Conservation (phyloP, 2,888 invertebrate genomes). For the Saturnia pavonia region DNA sequence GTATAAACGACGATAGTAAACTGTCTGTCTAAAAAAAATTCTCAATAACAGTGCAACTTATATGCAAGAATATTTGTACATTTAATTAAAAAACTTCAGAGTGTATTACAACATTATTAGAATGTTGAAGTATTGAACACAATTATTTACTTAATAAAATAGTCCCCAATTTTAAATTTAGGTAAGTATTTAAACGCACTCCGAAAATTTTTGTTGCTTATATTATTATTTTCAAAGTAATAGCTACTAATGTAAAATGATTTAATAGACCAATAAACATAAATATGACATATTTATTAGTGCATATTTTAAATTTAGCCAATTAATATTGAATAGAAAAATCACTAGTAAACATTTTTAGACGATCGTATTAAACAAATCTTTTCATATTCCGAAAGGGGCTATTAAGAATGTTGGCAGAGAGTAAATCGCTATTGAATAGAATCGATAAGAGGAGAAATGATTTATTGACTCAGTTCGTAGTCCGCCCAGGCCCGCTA, state of each 20-base stretch:
- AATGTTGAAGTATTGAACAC: too few species aligned
- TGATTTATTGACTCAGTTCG: constrained; percentile 74
- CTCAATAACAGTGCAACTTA: too few species aligned
- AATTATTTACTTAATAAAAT: too few species aligned
- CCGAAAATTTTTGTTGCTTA: too few species aligned
- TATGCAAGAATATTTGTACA: too few species aligned
- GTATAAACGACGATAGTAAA: too few species aligned
- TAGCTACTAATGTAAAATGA: neutral
- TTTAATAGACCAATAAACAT: neutral
- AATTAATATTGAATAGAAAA: neutral
- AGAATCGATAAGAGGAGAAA: constrained; percentile 69
- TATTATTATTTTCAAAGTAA: neutral
- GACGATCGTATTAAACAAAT: constrained; percentile 48
- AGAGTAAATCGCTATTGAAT: constrained; percentile 69
- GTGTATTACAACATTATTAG: too few species aligned
- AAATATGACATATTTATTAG: neutral
- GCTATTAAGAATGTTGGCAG: constrained; percentile 47
- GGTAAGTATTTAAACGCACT: too few species aligned
- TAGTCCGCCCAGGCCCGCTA: constrained; percentile 43
- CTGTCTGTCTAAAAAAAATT: too few species aligned
- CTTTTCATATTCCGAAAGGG: constrained; percentile 57
- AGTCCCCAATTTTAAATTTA: too few species aligned
- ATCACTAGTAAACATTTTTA: neutral
- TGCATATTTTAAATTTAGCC: neutral
- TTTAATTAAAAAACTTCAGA: too few species aligned